Percentiles rank a stretch among this genome's conserved stretches.
These are phyloP conservation scores for Anaspis maculata DNA, from an alignment of 2,888 invertebrate genomes.

Conservation along the genomic window DNA sequence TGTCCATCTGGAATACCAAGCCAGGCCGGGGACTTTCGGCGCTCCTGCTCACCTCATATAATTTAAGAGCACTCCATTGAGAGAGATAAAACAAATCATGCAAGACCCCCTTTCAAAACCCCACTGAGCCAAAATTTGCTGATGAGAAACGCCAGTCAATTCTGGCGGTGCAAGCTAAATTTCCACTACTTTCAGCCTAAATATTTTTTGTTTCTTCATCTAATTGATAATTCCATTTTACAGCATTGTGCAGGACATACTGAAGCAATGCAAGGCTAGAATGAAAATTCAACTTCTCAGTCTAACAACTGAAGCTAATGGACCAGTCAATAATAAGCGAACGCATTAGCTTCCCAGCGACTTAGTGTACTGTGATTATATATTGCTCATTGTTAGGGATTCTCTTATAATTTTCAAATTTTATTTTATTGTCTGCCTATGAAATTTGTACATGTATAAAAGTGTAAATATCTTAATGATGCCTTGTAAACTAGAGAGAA, in stretches of 20 bases:
- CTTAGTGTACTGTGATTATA: constrained; percentile 16
- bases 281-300: constrained; percentile 65
- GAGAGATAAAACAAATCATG: no score
- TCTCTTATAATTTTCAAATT: constrained; percentile 1
- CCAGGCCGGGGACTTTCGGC: no score
- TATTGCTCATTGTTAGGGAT: constrained; percentile 12
- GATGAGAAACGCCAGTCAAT: no score
- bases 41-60: no score
- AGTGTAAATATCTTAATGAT: constrained; percentile 8
- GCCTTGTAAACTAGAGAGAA: constrained; percentile 6
- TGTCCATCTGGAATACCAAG: no score
- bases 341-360: constrained; percentile 8
- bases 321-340: constrained; percentile 9
- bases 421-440: constrained; percentile 3
- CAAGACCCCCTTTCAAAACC: no score
- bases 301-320: constrained; percentile 34
- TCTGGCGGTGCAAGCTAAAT: background rate
- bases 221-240: constrained; percentile 9
- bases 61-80: no score
- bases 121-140: no score
- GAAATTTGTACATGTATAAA: constrained; percentile 4
- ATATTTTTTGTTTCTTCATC: background rate
- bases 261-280: constrained; percentile 53
- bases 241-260: constrained; percentile 55
- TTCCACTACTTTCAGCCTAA: background rate